Evolutionary conservation across 2,888 invertebrate species (phyloP).

Genomic region (Eupithecia inturbata): DNA sequence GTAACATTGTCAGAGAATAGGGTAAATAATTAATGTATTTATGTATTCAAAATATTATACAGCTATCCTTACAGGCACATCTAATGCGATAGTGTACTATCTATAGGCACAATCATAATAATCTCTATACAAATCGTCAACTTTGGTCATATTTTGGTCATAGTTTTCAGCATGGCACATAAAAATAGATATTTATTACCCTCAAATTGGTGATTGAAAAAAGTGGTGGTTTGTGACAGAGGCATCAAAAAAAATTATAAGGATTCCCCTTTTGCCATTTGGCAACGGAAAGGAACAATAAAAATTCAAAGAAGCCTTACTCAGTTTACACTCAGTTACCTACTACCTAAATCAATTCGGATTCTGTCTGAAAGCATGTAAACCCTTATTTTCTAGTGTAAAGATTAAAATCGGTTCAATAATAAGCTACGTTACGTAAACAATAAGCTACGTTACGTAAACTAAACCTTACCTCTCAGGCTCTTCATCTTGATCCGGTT

Average conservation of each 20-base stretch:
- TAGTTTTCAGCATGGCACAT: no score
- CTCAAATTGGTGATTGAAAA: neutral
- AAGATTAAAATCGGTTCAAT: neutral
- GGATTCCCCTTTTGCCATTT: neutral
- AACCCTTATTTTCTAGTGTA: conserved; percentile 6
- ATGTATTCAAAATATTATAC: no score
- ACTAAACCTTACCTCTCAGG: conserved; percentile 63
- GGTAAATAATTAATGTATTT: no score
- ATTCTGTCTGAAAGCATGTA: neutral
- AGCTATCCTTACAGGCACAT: no score
- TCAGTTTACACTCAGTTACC: no score
- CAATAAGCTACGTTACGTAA: conserved; percentile 33
- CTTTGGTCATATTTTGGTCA: no score
- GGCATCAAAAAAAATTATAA: neutral
- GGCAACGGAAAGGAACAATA: neutral
- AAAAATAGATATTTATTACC: no score
- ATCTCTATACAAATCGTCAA: no score
- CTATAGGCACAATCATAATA: no score
- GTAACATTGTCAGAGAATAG: no score
- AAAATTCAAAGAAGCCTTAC: neutral
- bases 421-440: conserved; percentile 25
- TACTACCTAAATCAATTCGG: neutral
- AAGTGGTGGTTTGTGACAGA: neutral
- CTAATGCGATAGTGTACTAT: no score
- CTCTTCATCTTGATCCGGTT: conserved; percentile 68